Evolutionary conservation across 2,888 invertebrate species (phyloP), one percentile per base, ranked within the genome.

Genomic region (Nysson spinosus): DNA sequence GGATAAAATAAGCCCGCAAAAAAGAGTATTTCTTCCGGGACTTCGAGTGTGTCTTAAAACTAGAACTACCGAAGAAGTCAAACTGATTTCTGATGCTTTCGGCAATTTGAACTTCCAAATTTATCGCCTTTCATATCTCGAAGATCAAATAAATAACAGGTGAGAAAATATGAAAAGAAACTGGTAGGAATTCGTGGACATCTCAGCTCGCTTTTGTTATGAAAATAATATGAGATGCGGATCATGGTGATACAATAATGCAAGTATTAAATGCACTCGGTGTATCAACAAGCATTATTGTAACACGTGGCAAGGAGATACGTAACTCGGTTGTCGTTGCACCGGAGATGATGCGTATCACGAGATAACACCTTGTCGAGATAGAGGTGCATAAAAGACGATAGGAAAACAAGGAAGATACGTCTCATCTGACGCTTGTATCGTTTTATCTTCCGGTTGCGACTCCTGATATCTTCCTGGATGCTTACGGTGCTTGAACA

Each of bases 261-360:
- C 11, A 5, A 24, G 52, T 22, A 37, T 24, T 34, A 34, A 34
- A 24, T 40, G 46, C 51, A 35, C 14, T 30, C 39, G 62, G 62
- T 57, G 50, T 66, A 56, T 61, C 61, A 54, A 69, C 61, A 57
- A 50, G 50, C 47, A 64, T 65, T 51, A 60, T 66, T 74, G 55
- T 46, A 72, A 68, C 77, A 73, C 79, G 77, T 74, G 76, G 69
- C 72, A 63, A 54, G 47, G 56, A 54, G 66, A 60, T 58, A 64
- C 72, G 60, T 52, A 28, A 57, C 49, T 63, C 39, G 42, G 35
- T 11, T 28, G 39, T 32, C 39, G 19, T 34, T 46, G 42, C 58
- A 61, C 50, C 61, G 47, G 69, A 57, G 55, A 70, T 67, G 66
- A 72, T 69, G 58, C 44, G 50, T 72, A 70, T 70, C 64, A 49